Conservation (phyloP, 1,140 invertebrate genomes). For the Drosophila mauritiana region DNA sequence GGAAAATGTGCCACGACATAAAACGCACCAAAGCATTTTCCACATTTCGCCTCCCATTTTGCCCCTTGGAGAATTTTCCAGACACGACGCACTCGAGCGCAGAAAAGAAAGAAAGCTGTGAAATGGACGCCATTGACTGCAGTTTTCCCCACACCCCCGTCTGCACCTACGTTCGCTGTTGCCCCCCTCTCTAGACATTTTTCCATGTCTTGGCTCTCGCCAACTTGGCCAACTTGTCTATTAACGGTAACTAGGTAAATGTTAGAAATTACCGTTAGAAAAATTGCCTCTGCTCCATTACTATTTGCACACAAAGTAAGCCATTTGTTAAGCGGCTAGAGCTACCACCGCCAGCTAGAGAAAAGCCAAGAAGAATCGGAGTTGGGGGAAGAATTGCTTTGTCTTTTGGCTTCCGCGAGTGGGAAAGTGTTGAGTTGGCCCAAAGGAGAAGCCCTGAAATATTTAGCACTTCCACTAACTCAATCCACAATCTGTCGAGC, state of each 20-base stretch:
- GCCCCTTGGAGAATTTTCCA: slow-evolving; percentile 22
- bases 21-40: slow-evolving; percentile 30
- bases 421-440: slow-evolving; percentile 50
- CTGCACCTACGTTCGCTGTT: background rate
- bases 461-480: slow-evolving; percentile 49
- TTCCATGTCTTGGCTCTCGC: slow-evolving; percentile 70
- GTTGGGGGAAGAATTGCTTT: too few relatives aligned
- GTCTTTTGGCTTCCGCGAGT: slow-evolving; percentile 18
- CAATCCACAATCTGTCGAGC: slow-evolving; percentile 22
- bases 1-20: slow-evolving; percentile 48
- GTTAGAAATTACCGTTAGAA: slow-evolving; percentile 78
- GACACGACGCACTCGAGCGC: slow-evolving; percentile 62
- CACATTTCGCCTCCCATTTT: background rate
- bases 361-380: too few relatives aligned
- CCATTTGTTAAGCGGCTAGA: slow-evolving; percentile 39
- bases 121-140: slow-evolving; percentile 67
- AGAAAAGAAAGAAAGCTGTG: slow-evolving; percentile 74
- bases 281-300: slow-evolving; percentile 65
- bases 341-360: too few relatives aligned
- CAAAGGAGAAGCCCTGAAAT: slow-evolving; percentile 6
- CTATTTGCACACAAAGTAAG: slow-evolving; percentile 60
- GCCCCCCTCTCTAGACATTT: slow-evolving; percentile 44
- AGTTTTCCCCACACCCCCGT: background rate
- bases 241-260: slow-evolving; percentile 83
- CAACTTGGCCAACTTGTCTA: slow-evolving; percentile 82